phyloP scores from a whole-genome alignment of 2,888 invertebrate genomes.

The Neria commutata region DNA sequence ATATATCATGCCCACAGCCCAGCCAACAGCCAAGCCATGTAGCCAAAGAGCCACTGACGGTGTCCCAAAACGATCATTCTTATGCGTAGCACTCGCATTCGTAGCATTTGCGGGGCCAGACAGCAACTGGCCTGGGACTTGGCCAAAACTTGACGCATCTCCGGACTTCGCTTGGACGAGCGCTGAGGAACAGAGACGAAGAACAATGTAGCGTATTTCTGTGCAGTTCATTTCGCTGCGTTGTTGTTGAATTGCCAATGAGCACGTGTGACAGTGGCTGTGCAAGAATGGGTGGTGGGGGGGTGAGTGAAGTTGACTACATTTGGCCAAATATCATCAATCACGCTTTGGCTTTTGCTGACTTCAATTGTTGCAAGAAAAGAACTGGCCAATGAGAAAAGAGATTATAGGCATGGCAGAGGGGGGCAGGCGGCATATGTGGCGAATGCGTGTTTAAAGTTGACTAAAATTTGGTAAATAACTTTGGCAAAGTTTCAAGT shows the following conservation, averaged over 20 bases:
- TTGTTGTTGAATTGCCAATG: no score
- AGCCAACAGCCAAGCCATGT: not conserved
- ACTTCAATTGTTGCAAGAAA: not conserved
- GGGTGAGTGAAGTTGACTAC: no score
- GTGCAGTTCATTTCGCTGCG: no score
- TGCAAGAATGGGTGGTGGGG: not conserved
- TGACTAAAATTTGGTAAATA: no score
- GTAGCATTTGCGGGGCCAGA: not conserved
- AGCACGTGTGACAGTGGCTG: not conserved
- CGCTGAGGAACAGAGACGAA: not conserved
- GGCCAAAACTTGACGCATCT: not conserved
- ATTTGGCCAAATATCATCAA: not conserved
- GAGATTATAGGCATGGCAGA: not conserved
- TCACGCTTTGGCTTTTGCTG: not conserved
- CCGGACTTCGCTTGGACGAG: not conserved
- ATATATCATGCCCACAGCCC: slow-evolving; percentile 8
- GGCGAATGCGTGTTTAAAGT: not conserved
- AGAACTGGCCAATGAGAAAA: not conserved
- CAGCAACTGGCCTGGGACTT: not conserved
- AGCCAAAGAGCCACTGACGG: not conserved
- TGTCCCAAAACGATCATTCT: slow-evolving; percentile 11
- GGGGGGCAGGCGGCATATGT: not conserved
- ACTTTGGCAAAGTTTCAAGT: no score
- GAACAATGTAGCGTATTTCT: no score
- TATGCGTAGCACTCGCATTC: not conserved